Conservation (phyloP, 2,888 invertebrate genomes). For the Caenorhabditis imperialis region DNA sequence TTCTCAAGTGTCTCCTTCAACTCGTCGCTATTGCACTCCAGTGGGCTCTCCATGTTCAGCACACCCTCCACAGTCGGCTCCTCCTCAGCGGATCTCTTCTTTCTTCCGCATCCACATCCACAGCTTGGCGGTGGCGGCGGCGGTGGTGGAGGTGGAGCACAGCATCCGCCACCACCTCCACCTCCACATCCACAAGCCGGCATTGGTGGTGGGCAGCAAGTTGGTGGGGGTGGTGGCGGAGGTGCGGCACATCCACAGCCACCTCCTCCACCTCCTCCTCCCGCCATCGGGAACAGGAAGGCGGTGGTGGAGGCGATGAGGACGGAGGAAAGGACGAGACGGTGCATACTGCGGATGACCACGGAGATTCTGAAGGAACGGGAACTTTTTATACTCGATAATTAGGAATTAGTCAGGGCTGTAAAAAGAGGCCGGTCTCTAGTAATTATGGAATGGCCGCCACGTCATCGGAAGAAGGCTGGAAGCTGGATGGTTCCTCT, state of each 20-base stretch:
- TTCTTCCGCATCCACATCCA: conserved; percentile 42
- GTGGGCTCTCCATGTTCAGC: conserved; percentile 22
- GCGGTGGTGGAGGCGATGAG: conserved; percentile 17
- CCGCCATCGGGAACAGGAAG: conserved; percentile 49
- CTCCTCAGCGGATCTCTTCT: conserved; percentile 19
- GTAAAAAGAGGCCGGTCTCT: background rate
- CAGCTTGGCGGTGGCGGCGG: conserved; percentile 39
- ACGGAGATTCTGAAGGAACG: conserved; percentile 1
- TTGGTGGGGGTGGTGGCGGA: conserved; percentile 35
- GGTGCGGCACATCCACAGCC: conserved; percentile 44
- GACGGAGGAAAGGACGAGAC: conserved; percentile 18
- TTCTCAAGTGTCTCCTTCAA: conserved; percentile 27
- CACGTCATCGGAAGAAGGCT: no score
- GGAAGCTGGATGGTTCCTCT: no score
- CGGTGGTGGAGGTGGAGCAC: conserved; percentile 41
- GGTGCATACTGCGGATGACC: conserved; percentile 29
- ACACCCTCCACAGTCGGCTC: conserved; percentile 7
- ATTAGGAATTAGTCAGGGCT: background rate
- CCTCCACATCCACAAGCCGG: conserved; percentile 34
- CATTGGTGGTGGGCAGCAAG: conserved; percentile 28
- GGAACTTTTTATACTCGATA: background rate
- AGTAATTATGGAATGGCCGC: no score
- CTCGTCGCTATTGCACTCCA: conserved; percentile 35
- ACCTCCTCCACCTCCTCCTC: conserved; percentile 27
- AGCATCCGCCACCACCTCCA: no score